These are phyloP conservation scores for Drosophila anomelani DNA, from an alignment of 2,888 invertebrate species.

Conservation along the genomic window DNA sequence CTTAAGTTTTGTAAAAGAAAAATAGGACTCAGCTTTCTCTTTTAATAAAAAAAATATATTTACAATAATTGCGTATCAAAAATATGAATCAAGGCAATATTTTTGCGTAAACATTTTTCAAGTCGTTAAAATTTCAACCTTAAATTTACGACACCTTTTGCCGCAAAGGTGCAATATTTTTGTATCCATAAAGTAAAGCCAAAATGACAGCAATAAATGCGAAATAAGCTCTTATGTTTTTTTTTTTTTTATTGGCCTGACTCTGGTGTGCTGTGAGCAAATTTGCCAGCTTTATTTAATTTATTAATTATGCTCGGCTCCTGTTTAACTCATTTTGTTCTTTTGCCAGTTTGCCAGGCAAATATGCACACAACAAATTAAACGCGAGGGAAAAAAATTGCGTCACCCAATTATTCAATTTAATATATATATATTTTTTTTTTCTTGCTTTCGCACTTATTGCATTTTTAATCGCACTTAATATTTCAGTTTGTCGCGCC, in stretches of 20 bases:
- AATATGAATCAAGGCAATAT: background rate
- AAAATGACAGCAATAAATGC: slow-evolving; percentile 35
- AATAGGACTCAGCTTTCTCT: background rate
- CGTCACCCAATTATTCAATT: slow-evolving; percentile 46
- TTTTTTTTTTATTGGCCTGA: slow-evolving; percentile 11
- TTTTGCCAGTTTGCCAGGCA: slow-evolving; percentile 28
- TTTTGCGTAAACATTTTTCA: background rate
- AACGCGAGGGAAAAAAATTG: slow-evolving; percentile 25
- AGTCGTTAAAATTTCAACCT: background rate
- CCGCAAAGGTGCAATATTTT: background rate
- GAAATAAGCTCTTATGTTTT: slow-evolving; percentile 5
- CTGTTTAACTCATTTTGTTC: slow-evolving; percentile 42
- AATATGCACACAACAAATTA: slow-evolving; percentile 35
- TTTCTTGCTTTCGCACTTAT: slow-evolving; percentile 33
- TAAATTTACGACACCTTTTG: background rate
- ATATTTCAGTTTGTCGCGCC: slow-evolving; percentile 64
- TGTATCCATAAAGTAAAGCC: slow-evolving; percentile 16
- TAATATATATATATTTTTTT: slow-evolving; percentile 16
- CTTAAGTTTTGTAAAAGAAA: background rate
- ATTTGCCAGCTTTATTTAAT: slow-evolving; percentile 47
- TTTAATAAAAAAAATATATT: background rate
- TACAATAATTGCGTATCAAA: background rate
- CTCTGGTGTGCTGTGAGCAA: slow-evolving; percentile 21
- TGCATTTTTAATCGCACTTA: slow-evolving; percentile 55
- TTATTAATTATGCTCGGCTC: slow-evolving; percentile 43